A percentile compares a stretch with the other conserved stretches of the same genome.
Evolutionary conservation across 2,113 vertebrate species (phyloP).

Genomic region (Zootoca vivipara): DNA sequence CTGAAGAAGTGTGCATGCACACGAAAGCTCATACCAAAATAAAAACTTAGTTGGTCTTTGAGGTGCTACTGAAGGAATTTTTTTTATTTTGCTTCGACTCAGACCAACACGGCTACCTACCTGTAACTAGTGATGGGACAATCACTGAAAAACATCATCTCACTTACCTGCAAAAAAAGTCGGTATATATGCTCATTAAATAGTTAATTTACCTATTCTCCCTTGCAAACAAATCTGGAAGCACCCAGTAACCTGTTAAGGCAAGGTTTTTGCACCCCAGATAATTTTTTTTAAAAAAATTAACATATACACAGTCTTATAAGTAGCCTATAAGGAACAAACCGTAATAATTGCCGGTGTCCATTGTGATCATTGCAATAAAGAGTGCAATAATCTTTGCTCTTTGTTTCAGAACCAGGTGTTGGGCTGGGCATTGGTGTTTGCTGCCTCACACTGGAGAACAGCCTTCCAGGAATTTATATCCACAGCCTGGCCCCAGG

Average conservation of each 20-base stretch:
- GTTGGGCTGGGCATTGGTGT: constrained; percentile 94
- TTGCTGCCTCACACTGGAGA: constrained; percentile 90
- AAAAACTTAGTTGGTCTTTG: too few species aligned
- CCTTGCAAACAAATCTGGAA: too few species aligned
- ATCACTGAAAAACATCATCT: too few species aligned
- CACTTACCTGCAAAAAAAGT: too few species aligned
- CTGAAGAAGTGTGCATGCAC: too few species aligned
- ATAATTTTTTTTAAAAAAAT: background rate
- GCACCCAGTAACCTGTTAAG: background rate
- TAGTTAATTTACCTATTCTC: too few species aligned
- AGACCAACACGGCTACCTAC: too few species aligned
- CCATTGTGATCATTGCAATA: constrained; percentile 33
- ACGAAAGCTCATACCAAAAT: too few species aligned
- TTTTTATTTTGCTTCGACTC: too few species aligned
- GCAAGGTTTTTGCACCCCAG: background rate
- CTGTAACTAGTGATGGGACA: too few species aligned
- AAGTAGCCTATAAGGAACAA: constrained; percentile 10
- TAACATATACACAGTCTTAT: constrained; percentile 20
- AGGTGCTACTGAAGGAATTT: too few species aligned
- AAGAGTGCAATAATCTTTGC: constrained; percentile 17
- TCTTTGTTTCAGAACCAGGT: constrained; percentile 81
- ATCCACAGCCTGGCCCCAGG: constrained; percentile 94
- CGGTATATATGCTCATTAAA: too few species aligned
- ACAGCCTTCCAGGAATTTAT: constrained; percentile 90
- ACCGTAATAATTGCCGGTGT: constrained; percentile 39